Base-by-base conservation (phyloP, 2,797 vertebrate species). In the Okamejei kenojei region DNA sequence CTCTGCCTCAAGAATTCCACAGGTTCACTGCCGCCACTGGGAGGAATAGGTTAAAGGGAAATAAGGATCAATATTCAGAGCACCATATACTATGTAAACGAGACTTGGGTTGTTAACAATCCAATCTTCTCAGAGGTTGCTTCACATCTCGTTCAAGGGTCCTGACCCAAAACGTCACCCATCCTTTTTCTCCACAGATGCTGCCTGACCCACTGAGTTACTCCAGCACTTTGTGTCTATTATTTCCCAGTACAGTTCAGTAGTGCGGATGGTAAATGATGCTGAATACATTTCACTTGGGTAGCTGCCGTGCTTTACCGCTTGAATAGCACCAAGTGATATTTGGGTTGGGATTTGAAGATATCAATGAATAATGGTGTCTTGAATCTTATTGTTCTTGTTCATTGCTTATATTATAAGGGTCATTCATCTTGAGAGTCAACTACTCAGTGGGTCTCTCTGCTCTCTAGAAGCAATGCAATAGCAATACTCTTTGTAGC, bases 321-420 rank as follows among this genome's bases (percentile, higher is more conserved):
- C 84, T 35, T 88, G 63, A 88, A 68, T 68, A 68, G 15, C 32
- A 65, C 13, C n/a, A 63, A n/a, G 58, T 26, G 61, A 86, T 88
- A 68, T 88, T 88, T 88, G 65, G n/a, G 15, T 21, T 68, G 5
- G 7, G 61, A 32, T 88, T 88, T 88, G 35, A 88, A 88, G n/a
- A 88, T 68, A 88, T 19, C n/a, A 68, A n/a, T 32, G 61, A 21
- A 68, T 68, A 88, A 88, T 88, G 61, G 84, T 35, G 84, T 68
- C 84, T 68, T 65, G 63, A 88, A 61, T 68, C 84, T 88, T 68
- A 65, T 88, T 88, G 84, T 88, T 68, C n/a, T 35, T 8, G n/a
- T 68, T 68, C 63, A 68, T 68, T 88, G 84, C 63, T 68, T 88
- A 68, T 88, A 19, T 88, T 88, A 68, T 32, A 68, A 68, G 84